Evolutionary conservation across 2,113 vertebrate genomes (phyloP), one percentile per base, ranked within the genome.

Genomic region (Camelus dromedarius): DNA sequence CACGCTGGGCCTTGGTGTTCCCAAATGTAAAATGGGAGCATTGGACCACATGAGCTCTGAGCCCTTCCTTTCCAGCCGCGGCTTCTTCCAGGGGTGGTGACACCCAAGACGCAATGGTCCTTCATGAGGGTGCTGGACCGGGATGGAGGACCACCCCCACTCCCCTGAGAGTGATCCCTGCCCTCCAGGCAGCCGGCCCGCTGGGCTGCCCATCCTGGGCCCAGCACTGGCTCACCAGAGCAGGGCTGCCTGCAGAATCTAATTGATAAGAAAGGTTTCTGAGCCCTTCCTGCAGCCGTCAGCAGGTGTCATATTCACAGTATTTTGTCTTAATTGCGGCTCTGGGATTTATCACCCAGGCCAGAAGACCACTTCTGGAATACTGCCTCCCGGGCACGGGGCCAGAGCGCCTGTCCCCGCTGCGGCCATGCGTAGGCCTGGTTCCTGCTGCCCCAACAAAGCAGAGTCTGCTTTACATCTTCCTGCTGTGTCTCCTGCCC

Each of bases 351-450:
- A 50, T 97, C 91, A 91, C 16, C 30, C 15, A n/a, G 58, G 64
- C 48, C 96, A 97, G 96, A 81, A 94, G 82, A 66, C 72, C 54
- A 60, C 64, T 96, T 62, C 97, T 97, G 96, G 87, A 95, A 42
- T 9, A 16, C 20, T 0, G 62, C 54, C 46, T 48, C 52, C 52
- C 3, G 66, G 97, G 84, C 88, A 0, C 46, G 8, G 32, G 56
- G 93, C 95, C 94, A 93, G 87, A 16, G 4, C 19, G 62, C 30
- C 69, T 50, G 56, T 73, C 77, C 81, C 83, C 16, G 3, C 50
- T 10, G 12, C 8, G 38, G 91, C 83, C 62, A 62, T 1, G 35
- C 0, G 1, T 18, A 70, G 75, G 9, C 66, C 89, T 67, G 30
- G 22, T 70, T 32, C 28, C 54, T 12, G 4, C 2, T 2, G 3